Percentiles rank a stretch among this genome's conserved stretches.
These are phyloP conservation scores for Epizoanthus ramosus DNA, from an alignment of 92 coral and sea anemone genomes.

Conservation along the genomic window DNA sequence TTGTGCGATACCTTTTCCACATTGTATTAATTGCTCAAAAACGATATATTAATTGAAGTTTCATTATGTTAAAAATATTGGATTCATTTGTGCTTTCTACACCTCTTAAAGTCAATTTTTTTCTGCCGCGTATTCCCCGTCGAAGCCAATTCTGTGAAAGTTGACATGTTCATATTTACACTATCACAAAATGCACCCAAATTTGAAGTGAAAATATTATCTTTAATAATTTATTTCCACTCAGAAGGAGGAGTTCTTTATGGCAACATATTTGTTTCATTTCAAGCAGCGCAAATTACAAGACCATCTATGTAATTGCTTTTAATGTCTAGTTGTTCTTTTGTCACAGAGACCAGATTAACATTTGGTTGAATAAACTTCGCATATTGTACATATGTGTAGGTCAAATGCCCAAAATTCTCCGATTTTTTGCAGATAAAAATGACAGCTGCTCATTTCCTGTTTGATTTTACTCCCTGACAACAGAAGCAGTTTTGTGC, in stretches of 20 bases:
- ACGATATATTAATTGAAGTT: slow-evolving; percentile 96
- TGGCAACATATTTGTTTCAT: slow-evolving; percentile 81
- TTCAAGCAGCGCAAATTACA: slow-evolving; percentile 82
- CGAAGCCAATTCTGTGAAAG: neutral
- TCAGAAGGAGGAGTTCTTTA: slow-evolving; percentile 47
- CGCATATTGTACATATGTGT: slow-evolving; percentile 51
- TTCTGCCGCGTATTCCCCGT: neutral
- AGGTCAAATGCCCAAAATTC: slow-evolving; percentile 60
- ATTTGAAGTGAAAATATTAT: slow-evolving; percentile 41
- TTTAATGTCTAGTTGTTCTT: slow-evolving; percentile 59
- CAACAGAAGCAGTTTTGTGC: slow-evolving; percentile 57
- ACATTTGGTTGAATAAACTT: slow-evolving; percentile 76
- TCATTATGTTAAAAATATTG: slow-evolving; percentile 86
- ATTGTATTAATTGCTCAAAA: slow-evolving; percentile 90
- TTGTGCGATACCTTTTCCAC: slow-evolving; percentile 72
- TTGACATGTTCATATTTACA: slow-evolving; percentile 38
- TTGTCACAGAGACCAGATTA: slow-evolving; percentile 81
- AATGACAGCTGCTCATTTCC: slow-evolving; percentile 87
- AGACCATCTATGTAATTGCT: slow-evolving; percentile 88
- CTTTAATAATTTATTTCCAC: slow-evolving; percentile 45
- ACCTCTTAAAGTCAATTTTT: slow-evolving; percentile 1
- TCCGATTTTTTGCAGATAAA: slow-evolving; percentile 86
- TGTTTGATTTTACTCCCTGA: slow-evolving; percentile 66
- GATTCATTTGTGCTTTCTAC: slow-evolving; percentile 50
- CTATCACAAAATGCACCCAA: slow-evolving; percentile 22